Conservation (phyloP, 2,888 invertebrate species). For the Drosophila koepferae region DNA sequence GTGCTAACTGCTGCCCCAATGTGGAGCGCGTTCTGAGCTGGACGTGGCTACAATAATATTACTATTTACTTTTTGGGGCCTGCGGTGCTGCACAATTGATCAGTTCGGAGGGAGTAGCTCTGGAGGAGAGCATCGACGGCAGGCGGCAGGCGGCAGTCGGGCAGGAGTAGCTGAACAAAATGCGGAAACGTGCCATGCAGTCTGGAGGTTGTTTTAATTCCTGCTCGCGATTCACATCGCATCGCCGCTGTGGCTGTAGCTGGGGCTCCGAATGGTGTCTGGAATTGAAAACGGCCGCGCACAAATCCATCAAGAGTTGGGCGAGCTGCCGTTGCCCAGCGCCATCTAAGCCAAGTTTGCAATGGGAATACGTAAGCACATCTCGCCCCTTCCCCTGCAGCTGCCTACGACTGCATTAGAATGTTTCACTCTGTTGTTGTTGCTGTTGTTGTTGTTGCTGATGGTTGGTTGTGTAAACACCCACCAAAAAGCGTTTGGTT, state of each 20-base stretch:
- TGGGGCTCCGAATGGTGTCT: constrained; percentile 35
- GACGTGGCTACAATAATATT: constrained; percentile 60
- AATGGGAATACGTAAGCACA: not conserved
- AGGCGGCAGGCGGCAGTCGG: not conserved
- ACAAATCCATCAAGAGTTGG: constrained; percentile 79
- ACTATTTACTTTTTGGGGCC: constrained; percentile 70
- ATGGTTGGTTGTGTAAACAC: constrained; percentile 72
- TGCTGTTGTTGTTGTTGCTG: constrained; percentile 22
- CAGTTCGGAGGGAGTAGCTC: constrained; percentile 16
- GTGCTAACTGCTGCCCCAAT: constrained; percentile 46
- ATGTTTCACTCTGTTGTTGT: constrained; percentile 35
- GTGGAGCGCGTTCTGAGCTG: constrained; percentile 43
- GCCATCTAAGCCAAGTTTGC: constrained; percentile 57
- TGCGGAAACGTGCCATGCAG: constrained; percentile 75
- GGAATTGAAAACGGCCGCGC: constrained; percentile 34
- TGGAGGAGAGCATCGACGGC: not conserved
- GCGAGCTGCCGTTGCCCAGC: constrained; percentile 52
- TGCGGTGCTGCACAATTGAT: constrained; percentile 65
- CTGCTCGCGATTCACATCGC: constrained; percentile 64
- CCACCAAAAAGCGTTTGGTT: constrained; percentile 78
- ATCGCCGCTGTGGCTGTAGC: constrained; percentile 2
- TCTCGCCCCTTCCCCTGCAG: not conserved
- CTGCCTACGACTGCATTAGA: constrained; percentile 57
- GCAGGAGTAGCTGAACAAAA: constrained; percentile 45
- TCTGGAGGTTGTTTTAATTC: constrained; percentile 57